Base-by-base conservation (phyloP, 2,113 vertebrate genomes). In the Tragelaphus buxtoni region DNA sequence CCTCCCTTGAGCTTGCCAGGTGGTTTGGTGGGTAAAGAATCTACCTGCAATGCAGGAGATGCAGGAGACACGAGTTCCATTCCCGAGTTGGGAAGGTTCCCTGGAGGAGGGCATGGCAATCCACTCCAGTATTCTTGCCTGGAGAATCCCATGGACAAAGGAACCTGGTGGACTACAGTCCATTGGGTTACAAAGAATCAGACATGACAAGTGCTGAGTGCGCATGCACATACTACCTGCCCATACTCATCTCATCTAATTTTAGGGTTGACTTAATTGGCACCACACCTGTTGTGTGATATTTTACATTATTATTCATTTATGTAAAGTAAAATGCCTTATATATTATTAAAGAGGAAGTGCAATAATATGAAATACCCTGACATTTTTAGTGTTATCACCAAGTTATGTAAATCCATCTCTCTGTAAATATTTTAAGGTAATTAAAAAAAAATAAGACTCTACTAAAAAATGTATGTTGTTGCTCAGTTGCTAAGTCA, bases 271-370 rank as follows among this genome's bases (percentile, higher is more conserved):
- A 96, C 97, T 98, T 98, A 95, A 95, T 90, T 98, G 97, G 97
- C 97, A 90, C 91, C 94, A 98, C 96, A 98, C 91, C 95, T 98
- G 83, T 79, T 99, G 98, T 99, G 99, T 98, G 91, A 98, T 99
- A 99, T 16, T 99, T 98, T 98, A 99, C 97, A 99, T 98, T 98
- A 98, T 97, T 98, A 98, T 98, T 98, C 99, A 99, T 99, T 99
- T 98, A 99, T 99, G 98, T 98, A 98, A 97, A 98, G 98, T 98
- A 98, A 98, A 98, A 99, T 98, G 98, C 98, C 98, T 99, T 99
- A 98, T 98, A 98, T 99, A 98, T 99, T 99, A 98, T 99, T 98
- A 98, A 98, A 98, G 98, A 98, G 97, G 98, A 98, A 97, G 98
- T 99, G 98, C 98, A 99, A 98, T 99, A 99, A 98, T 98, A 98